A percentile compares a stretch with the other conserved stretches of the same genome.
Conservation (phyloP, 92 coral and sea anemone genomes). For the Epizoanthus stellaris region DNA sequence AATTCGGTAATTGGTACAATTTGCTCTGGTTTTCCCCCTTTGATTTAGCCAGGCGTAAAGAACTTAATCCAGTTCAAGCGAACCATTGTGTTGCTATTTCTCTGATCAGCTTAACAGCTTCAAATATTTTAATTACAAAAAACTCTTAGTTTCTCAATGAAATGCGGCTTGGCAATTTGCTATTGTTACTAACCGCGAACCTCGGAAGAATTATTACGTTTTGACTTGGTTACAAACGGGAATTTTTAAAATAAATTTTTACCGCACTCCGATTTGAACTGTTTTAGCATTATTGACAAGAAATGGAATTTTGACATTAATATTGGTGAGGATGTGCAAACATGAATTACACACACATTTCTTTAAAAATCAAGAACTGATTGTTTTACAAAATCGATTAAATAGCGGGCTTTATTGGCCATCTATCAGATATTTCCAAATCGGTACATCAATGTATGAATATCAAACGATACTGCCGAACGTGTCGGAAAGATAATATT, state of each 20-base stretch:
- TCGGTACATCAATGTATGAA: neutral
- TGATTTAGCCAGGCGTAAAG: neutral
- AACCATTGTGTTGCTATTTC: neutral
- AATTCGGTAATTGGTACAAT: constrained; percentile 22
- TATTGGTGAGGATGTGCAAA: neutral
- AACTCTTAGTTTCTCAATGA: neutral
- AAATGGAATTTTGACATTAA: neutral
- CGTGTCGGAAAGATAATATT: no score
- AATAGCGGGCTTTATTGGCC: constrained; percentile 23
- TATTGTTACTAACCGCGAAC: constrained; percentile 16
- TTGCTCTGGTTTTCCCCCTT: neutral
- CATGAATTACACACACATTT: neutral
- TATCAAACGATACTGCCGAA: no score
- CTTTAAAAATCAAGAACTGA: constrained; percentile 29
- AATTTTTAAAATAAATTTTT: neutral
- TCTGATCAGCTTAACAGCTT: constrained; percentile 9
- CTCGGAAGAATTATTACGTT: constrained; percentile 1
- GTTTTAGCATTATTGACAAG: neutral
- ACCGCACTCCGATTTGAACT: constrained; percentile 8
- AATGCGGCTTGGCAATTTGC: constrained; percentile 13
- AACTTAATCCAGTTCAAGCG: neutral
- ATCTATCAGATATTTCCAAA: neutral
- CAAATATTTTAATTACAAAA: constrained; percentile 33
- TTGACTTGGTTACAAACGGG: neutral
- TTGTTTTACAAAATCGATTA: constrained; percentile 30